Evolutionary conservation across 2,888 invertebrate species (phyloP), one percentile per base, ranked within the genome.

Genomic region (Drosophila prolongata): DNA sequence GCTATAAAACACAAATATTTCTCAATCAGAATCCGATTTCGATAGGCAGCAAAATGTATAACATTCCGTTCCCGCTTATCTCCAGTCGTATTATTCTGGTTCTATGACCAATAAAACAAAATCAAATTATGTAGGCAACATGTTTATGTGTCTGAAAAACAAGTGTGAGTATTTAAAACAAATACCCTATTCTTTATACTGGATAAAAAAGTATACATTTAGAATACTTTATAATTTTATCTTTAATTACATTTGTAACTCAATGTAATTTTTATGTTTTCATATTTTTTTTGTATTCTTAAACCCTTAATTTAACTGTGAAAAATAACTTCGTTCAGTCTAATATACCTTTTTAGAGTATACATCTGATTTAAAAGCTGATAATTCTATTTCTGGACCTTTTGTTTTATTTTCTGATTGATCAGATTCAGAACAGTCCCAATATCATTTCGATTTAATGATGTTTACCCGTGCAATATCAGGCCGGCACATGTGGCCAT

Each of bases 71-170:
- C 53, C 59, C 70, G 69, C 78, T 66, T 67, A 66, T 72, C 71
- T 49, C 54, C 54, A 56, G 69, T 62, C 59, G 56, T 60, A 52
- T 35, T 47, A 52, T 47, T 46, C 38, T 46, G 38, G 54, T 44
- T 64, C 53, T 62, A 79, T 60, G 42, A 13, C 70, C 70, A 76
- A 72, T 78, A 75, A 60, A 71, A 65, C 64, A 74, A 70, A 70
- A 75, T 69, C 72, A 78, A 87, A 85, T 89, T 70, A 75, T 87
- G 85, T 76, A 66, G 71, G 75, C 78, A 50, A 69, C 73, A 86
- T 85, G 76, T 87, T 83, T 83, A 83, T 83, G 68, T 59, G 42
- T 27, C 42, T 35, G 38, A 49, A 43, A 58, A 64, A 46, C 14
- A 42, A 38, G 44, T 50, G 35, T 24, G 24, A 44, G 24, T 42